phyloP scores from a whole-genome alignment of 2,797 vertebrate species.

The Rhyacichthys aspro region DNA sequence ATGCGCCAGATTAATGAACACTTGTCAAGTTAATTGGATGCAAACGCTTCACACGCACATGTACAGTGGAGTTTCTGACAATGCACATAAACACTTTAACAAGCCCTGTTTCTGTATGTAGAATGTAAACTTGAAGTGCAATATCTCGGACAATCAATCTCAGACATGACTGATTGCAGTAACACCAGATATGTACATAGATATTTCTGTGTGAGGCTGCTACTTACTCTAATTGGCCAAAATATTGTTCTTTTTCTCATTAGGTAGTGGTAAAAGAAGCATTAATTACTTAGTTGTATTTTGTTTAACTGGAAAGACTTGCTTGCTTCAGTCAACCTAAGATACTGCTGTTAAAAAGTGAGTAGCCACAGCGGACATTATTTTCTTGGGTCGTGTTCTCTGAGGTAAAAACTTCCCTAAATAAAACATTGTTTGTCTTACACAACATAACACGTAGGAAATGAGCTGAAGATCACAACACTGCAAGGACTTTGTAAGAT shows the following conservation, averaged over 20 bases:
- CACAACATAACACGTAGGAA: slow-evolving; percentile 30
- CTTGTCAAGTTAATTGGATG: slow-evolving; percentile 56
- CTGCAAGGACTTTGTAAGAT: slow-evolving; percentile 22
- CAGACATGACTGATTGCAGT: not conserved
- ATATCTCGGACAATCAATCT: slow-evolving; percentile 13
- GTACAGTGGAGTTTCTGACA: slow-evolving; percentile 17
- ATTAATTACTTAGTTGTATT: too few relatives aligned
- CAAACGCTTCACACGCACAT: slow-evolving; percentile 22
- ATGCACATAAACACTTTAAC: slow-evolving; percentile 6
- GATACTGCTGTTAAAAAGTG: too few relatives aligned
- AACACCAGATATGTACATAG: too few relatives aligned
- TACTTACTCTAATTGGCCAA: too few relatives aligned
- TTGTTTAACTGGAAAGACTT: too few relatives aligned
- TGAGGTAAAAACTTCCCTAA: slow-evolving; percentile 15
- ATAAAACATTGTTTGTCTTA: slow-evolving; percentile 41
- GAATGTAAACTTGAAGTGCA: slow-evolving; percentile 3
- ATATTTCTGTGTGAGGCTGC: not conserved
- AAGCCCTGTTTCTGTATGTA: not conserved
- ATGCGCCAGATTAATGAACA: slow-evolving; percentile 44
- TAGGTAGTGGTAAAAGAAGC: too few relatives aligned
- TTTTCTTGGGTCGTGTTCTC: slow-evolving; percentile 19
- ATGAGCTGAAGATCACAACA: slow-evolving; percentile 19
- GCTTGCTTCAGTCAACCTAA: too few relatives aligned
- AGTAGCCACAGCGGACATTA: slow-evolving; percentile 2
- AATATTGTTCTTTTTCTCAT: too few relatives aligned